Conservation (phyloP, 1,140 invertebrate genomes). For the Octopus bimaculoides region DNA sequence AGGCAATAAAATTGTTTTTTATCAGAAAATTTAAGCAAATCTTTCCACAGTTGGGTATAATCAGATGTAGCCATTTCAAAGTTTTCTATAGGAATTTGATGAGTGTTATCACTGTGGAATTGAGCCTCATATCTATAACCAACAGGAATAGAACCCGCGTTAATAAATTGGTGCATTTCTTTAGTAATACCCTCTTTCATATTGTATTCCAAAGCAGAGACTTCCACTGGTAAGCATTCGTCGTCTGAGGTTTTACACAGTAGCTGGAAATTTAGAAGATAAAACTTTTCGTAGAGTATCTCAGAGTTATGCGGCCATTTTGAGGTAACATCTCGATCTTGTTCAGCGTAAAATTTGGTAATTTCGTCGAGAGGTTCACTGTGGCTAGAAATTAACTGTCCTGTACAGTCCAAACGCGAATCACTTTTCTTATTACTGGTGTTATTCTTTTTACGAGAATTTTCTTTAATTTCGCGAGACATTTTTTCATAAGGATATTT, state of each 20-base stretch:
- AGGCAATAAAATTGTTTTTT: background rate
- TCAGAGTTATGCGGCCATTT: background rate
- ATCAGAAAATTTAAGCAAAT: slow-evolving; percentile 20
- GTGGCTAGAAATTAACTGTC: background rate
- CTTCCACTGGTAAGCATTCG: slow-evolving; percentile 47
- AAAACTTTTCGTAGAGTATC: slow-evolving; percentile 35
- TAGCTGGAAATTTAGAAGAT: slow-evolving; percentile 46
- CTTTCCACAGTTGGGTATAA: slow-evolving; percentile 43
- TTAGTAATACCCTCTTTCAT: slow-evolving; percentile 45
- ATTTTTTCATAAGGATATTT: background rate
- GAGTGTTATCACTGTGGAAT: slow-evolving; percentile 29
- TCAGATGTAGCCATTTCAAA: slow-evolving; percentile 41
- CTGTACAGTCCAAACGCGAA: background rate
- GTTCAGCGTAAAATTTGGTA: background rate
- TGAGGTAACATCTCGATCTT: background rate
- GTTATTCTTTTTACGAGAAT: background rate
- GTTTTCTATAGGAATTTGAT: slow-evolving; percentile 44
- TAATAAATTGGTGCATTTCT: slow-evolving; percentile 46
- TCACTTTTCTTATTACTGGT: background rate
- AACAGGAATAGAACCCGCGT: slow-evolving; percentile 33
- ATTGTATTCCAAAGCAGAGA: slow-evolving; percentile 45
- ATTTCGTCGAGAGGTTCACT: background rate
- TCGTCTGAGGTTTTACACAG: slow-evolving; percentile 47
- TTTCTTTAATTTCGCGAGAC: background rate
- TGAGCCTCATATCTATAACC: slow-evolving; percentile 9